Conservation (phyloP, 2,113 vertebrate genomes). For the Dipodomys spectabilis region DNA sequence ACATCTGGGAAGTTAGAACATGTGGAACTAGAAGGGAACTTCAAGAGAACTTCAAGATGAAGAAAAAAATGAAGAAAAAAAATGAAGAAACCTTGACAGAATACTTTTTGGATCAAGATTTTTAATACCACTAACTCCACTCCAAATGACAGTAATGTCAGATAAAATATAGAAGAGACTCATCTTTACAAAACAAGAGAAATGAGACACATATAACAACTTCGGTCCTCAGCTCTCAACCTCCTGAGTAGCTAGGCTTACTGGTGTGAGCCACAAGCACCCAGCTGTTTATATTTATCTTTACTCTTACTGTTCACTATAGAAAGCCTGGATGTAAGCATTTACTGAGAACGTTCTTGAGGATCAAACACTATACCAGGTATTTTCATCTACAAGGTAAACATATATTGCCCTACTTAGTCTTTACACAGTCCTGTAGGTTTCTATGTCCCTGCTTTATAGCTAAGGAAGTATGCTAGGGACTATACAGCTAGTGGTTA, state of each 20-base stretch:
- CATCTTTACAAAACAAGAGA: not conserved
- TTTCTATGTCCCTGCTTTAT: not conserved
- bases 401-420: not conserved
- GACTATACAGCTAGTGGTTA: not conserved
- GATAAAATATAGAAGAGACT: not conserved
- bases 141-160: not conserved
- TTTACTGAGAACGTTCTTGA: not conserved
- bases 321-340: not conserved
- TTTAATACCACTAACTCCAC: not conserved
- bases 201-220: too few relatives aligned
- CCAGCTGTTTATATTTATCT: not conserved
- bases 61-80: not conserved
- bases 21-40: not conserved
- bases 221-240: too few relatives aligned
- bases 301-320: not conserved
- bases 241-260: too few relatives aligned
- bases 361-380: not conserved
- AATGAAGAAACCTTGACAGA: not conserved
- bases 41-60: not conserved
- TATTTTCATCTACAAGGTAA: not conserved
- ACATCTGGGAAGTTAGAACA: not conserved
- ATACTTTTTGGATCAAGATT: constrained; percentile 21
- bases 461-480: not conserved
- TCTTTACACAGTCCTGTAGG: not conserved
- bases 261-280: not conserved